Evolutionary conservation across 2,113 vertebrate genomes (phyloP).

Genomic region (Limanda limanda): DNA sequence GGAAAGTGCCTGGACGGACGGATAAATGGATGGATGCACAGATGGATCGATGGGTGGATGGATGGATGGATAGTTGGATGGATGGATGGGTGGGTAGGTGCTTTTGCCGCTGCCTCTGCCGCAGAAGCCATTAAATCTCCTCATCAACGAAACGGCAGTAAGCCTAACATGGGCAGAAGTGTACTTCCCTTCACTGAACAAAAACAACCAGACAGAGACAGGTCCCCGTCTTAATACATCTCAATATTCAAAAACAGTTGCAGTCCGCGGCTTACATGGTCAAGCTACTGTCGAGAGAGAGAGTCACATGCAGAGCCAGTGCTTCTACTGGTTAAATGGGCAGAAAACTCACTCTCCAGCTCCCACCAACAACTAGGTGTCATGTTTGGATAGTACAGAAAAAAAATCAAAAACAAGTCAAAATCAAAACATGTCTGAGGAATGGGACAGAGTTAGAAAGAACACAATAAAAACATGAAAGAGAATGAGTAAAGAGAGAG

Average conservation of each 20-base stretch:
- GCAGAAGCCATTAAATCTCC: constrained; percentile 56
- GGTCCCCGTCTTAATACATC: constrained; percentile 49
- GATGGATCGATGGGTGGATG: constrained; percentile 27
- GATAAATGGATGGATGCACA: constrained; percentile 33
- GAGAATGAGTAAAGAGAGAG: constrained; percentile 44
- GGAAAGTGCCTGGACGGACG: constrained; percentile 71
- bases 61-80: neutral
- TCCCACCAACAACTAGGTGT: constrained; percentile 52
- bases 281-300: constrained; percentile 71
- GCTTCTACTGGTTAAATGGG: constrained; percentile 55
- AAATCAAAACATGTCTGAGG: constrained; percentile 28
- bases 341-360: constrained; percentile 27
- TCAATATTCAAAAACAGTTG: constrained; percentile 68
- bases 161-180: constrained; percentile 66
- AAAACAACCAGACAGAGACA: constrained; percentile 64
- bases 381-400: constrained; percentile 45
- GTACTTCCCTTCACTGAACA: constrained; percentile 73
- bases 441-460: constrained; percentile 39
- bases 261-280: constrained; percentile 74
- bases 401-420: constrained; percentile 14
- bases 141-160: constrained; percentile 51
- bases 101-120: constrained; percentile 33
- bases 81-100: neutral
- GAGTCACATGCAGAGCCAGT: constrained; percentile 69
- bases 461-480: constrained; percentile 11